Base-by-base conservation (phyloP, 2,113 vertebrate species). In the Cavia aperea region DNA sequence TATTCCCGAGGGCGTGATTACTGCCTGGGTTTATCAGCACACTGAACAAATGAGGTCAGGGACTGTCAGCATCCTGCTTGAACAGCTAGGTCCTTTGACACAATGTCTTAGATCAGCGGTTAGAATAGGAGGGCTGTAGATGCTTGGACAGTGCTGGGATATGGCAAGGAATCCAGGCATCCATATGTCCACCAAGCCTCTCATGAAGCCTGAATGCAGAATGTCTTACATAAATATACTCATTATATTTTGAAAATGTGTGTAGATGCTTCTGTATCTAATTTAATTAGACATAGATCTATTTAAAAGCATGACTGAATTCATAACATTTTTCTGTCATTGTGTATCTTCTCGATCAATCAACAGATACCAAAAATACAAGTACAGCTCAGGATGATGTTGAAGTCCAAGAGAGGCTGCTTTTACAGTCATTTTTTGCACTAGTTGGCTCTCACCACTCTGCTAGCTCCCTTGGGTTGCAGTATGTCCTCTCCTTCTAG, bases 291-390 rank as follows among this genome's bases (percentile, higher is more conserved):
- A 24, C 62, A 51, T 9, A 26, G 72, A 62, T 89, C 66, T 81
- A 85, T 89, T 86, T 94, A 66, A 91, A 82, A 90, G 70, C 66
- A n/a, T 84, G 54, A 75, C 58, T 72, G 72, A 87, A 93, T 92
- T 72, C 90, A 70, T n/a, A 94, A 46, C 89, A 54, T 79, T 77
- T 89, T 94, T 85, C 83, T 82, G 68, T 82, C 81, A 43, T 70
- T 60, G 8, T 19, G 5, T 65, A 75, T 83, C 70, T 92, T 95
- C 75, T 94, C 87, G 46, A 62, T 89, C 87, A 83, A 18, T 91
- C n/a, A 78, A 0, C 58, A 29, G 75, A 36, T n/a, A 68, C 63
- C 68, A 70, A 83, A 66, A 91, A 86, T 90, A 36, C 10, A 21
- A 77, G 92, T 8, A 16, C 26, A 91, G 56, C 77, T 56, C 60